Percentiles rank a stretch among this genome's conserved stretches.
Evolutionary conservation across 2,113 vertebrate species (phyloP).

Genomic region (Mixornis gularis): DNA sequence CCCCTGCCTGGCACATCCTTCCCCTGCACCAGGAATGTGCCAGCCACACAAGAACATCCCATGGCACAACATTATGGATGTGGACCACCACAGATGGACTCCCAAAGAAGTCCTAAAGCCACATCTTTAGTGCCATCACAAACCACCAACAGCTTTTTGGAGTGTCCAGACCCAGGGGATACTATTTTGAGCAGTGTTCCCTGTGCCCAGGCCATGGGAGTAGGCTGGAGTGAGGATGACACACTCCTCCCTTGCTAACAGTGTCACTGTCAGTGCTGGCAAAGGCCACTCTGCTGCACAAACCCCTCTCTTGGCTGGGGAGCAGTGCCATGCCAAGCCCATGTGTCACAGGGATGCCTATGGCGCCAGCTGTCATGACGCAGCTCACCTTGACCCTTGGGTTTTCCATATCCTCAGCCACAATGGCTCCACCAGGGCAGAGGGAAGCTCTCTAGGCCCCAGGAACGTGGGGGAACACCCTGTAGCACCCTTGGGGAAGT

Average conservation of each 20-base stretch:
- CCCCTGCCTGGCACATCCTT: not conserved
- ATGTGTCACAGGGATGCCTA: not conserved
- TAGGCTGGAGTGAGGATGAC: not conserved
- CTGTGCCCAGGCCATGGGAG: rapidly evolving
- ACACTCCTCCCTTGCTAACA: not conserved
- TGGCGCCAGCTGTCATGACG: rapidly evolving
- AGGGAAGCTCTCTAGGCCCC: not conserved
- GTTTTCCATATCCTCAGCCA: not conserved
- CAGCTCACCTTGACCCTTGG: not conserved
- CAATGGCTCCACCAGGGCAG: rapidly evolving
- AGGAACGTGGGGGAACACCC: not conserved
- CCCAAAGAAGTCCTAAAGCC: not conserved
- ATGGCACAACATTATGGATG: not conserved
- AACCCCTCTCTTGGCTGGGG: not conserved
- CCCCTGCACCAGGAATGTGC: not conserved
- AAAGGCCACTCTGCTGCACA: not conserved
- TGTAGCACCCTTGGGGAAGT: not conserved
- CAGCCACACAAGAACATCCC: not conserved
- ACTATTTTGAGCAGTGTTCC: rapidly evolving
- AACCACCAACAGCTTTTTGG: not conserved
- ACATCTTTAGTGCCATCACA: not conserved
- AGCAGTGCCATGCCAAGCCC: not conserved
- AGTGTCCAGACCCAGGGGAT: not conserved
- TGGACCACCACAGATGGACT: not conserved
- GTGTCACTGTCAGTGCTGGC: not conserved